Evolutionary conservation across 2,888 invertebrate species (phyloP), one percentile per base, ranked within the genome.

Genomic region (Andrena flavipes): DNA sequence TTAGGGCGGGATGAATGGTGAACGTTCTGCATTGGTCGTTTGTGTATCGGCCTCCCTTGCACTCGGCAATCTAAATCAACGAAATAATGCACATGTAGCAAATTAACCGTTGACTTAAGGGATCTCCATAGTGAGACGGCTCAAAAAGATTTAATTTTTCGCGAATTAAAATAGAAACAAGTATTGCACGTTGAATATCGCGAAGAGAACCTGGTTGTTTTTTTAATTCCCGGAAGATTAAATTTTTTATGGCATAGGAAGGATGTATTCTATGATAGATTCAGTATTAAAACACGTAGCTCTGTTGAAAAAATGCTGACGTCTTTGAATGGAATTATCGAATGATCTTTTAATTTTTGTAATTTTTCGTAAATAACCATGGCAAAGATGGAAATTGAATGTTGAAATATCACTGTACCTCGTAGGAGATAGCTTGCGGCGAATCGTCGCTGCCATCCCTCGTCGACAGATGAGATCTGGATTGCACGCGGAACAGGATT

Each of bases 401-500:
- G 26, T 3, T 42, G 20, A 20, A 13, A 0, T 30, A 42, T 8
- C 35, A 13, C 3, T 13, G 6, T 68, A 77, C 83, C 20, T 83
- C 42, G 65, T 83, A 83, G 33, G 49, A 49, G 33, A 92, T 85
- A 0, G 89, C 85, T 75, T 92, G 92, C 0, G 92, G 84, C 59
- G 77, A 85, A 30, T 87, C 85, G 65, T 82, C 77, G 2, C 80
- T 35, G 35, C 90, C 86, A 1, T 90, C 86, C 42, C 91, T 89
- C 20, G 35, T 70, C n/a, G 63, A 30, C 0, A 91, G 3, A 10
- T 84, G 86, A 0, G 74, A 59, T 42, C 87, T 87, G 5, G 93
- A 91, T 5, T 90, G 86, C 3, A 92, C 86, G 5, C 90, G 89
- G 64, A 93, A 93, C 42, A 93, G 82, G 62, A 93, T 92, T 74